Conservation (phyloP, 1,140 invertebrate species). For the Apis cerana region DNA sequence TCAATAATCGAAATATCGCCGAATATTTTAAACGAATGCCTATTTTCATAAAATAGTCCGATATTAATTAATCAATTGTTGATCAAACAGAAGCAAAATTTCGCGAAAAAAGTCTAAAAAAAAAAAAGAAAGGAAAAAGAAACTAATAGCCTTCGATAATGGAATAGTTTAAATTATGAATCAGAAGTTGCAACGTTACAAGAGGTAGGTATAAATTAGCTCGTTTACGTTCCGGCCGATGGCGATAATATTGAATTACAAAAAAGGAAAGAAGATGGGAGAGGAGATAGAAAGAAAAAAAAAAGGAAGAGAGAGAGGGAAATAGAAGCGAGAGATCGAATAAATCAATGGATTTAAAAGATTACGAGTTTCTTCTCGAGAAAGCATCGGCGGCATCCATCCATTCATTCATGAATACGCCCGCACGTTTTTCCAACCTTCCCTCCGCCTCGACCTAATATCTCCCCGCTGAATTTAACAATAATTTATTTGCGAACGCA, state of each 20-base stretch:
- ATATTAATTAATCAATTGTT: too few species aligned
- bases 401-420: constrained; percentile 40
- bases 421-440: not conserved
- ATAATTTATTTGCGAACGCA: constrained; percentile 37
- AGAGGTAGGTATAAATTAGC: not conserved
- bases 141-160: too few species aligned
- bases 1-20: too few species aligned
- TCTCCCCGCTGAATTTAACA: constrained; percentile 15
- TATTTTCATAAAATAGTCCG: too few species aligned
- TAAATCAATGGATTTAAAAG: constrained; percentile 43
- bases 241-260: not conserved
- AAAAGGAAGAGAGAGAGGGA: not conserved
- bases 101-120: too few species aligned
- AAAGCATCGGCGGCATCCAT: constrained; percentile 31
- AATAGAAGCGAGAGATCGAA: not conserved
- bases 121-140: not conserved
- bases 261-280: too few species aligned
- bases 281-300: not conserved
- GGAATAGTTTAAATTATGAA: not conserved
- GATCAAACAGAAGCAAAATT: too few species aligned
- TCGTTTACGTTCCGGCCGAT: not conserved
- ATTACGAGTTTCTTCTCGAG: constrained; percentile 24
- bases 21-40: too few species aligned
- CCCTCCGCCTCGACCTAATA: not conserved
- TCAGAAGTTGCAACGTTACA: not conserved